phyloP scores from a whole-genome alignment of 23 tunicate species.

The Clavelina lepadiformis region DNA sequence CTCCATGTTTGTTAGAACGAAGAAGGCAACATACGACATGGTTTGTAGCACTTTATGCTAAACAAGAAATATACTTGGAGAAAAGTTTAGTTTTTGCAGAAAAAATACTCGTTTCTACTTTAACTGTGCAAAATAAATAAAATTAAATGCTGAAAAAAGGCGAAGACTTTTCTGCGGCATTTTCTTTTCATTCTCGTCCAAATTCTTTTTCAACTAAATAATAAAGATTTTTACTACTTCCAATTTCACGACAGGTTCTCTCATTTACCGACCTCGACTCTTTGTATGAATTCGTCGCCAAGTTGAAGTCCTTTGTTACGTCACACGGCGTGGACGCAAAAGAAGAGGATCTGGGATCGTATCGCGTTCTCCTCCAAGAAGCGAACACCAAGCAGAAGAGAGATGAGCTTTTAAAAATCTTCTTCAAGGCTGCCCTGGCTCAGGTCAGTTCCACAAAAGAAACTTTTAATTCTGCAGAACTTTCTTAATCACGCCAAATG shows the following conservation, averaged over 20 bases:
- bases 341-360: neutral
- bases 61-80: neutral
- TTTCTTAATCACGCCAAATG: too few species aligned
- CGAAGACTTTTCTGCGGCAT: too few species aligned
- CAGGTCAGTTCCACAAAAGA: constrained; percentile 28
- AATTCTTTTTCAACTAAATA: too few species aligned
- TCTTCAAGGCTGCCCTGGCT: constrained; percentile 50
- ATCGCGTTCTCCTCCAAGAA: constrained; percentile 8
- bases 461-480: too few species aligned
- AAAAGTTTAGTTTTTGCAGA: neutral
- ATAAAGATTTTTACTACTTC: too few species aligned
- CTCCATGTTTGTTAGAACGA: constrained; percentile 18
- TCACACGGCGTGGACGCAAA: too few species aligned
- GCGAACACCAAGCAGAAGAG: constrained; percentile 65
- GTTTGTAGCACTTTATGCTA: constrained; percentile 12
- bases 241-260: too few species aligned
- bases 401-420: constrained; percentile 42
- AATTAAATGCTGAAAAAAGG: too few species aligned
- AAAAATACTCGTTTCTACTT: too few species aligned
- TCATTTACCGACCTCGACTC: constrained; percentile 37
- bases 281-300: constrained; percentile 6
- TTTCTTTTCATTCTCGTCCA: too few species aligned
- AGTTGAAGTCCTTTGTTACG: constrained; percentile 14
- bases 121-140: too few species aligned
- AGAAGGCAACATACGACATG: constrained; percentile 54